Percentiles rank a stretch among this genome's conserved stretches.
phyloP scores from a whole-genome alignment of 2,113 vertebrate genomes.

The Penelope pileata region DNA sequence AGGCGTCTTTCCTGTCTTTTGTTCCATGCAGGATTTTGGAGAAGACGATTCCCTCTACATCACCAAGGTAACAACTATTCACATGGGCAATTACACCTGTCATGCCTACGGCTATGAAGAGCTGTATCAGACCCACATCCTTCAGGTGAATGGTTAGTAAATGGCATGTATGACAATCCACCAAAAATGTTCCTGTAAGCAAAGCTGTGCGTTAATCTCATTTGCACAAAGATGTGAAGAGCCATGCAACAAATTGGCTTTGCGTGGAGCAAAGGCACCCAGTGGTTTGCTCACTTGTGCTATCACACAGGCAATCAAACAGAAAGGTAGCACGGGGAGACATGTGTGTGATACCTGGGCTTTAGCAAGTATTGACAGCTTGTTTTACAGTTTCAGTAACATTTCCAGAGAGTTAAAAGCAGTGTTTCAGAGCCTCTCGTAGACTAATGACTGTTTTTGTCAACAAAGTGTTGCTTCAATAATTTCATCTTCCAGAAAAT shows the following conservation, averaged over 20 bases:
- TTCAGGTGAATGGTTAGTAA: slow-evolving; percentile 99
- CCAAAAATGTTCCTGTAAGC: slow-evolving; percentile 8
- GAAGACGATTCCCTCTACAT: slow-evolving; percentile 96
- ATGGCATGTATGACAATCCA: slow-evolving; percentile 76
- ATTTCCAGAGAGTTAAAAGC: not conserved
- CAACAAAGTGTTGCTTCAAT: not conserved
- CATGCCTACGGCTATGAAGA: slow-evolving; percentile 93
- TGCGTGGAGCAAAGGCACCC: fast-evolving
- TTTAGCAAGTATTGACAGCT: not conserved
- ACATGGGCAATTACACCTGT: slow-evolving; percentile 98
- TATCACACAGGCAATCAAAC: not conserved
- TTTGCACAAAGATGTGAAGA: not conserved
- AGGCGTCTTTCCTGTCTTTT: slow-evolving; percentile 50
- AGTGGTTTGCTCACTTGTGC: fast-evolving
- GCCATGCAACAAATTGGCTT: not conserved
- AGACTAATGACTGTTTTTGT: not conserved
- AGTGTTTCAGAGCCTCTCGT: not conserved
- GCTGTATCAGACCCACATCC: slow-evolving; percentile 94
- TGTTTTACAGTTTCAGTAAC: not conserved
- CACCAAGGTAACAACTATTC: slow-evolving; percentile 96
- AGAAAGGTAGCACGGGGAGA: not conserved
- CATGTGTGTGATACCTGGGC: not conserved
- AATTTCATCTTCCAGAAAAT: not conserved
- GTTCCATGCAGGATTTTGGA: slow-evolving; percentile 89
- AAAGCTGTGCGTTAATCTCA: not conserved